A percentile compares a stretch with the other conserved stretches of the same genome.
These are phyloP conservation scores for Condylura cristata DNA, from an alignment of 2,113 vertebrate genomes.

Conservation along the genomic window DNA sequence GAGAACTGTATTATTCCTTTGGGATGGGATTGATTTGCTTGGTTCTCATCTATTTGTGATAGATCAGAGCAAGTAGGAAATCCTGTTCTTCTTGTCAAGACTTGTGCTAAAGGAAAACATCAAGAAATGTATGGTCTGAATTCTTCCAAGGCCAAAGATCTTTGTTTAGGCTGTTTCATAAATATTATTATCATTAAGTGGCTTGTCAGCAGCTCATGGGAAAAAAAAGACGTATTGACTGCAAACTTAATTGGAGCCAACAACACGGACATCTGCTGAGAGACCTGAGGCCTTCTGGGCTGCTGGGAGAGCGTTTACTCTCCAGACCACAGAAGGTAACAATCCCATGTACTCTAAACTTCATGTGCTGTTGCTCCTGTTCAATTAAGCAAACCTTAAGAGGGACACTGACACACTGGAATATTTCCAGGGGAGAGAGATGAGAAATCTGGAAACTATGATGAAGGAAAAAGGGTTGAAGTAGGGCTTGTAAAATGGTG, in stretches of 20 bases:
- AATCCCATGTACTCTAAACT: background rate
- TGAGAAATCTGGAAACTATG: slow-evolving; percentile 34
- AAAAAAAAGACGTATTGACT: slow-evolving; percentile 57
- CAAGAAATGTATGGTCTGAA: slow-evolving; percentile 49
- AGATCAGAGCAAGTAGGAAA: background rate
- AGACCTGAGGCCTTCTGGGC: slow-evolving; percentile 28
- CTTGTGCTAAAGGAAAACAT: slow-evolving; percentile 53
- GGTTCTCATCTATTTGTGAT: background rate
- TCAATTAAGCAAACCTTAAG: slow-evolving; percentile 43
- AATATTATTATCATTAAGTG: slow-evolving; percentile 76
- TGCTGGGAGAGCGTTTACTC: background rate
- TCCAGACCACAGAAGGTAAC: slow-evolving; percentile 38
- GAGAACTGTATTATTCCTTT: background rate
- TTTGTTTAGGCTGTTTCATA: slow-evolving; percentile 70
- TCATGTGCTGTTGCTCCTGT: background rate
- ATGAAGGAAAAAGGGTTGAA: background rate
- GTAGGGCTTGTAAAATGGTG: slow-evolving; percentile 27
- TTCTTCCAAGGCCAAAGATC: slow-evolving; percentile 64
- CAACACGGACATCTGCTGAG: slow-evolving; percentile 56
- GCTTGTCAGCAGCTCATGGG: slow-evolving; percentile 71
- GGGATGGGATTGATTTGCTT: background rate
- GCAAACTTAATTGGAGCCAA: slow-evolving; percentile 43
- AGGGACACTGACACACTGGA: background rate
- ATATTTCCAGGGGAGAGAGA: background rate
- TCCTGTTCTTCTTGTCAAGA: slow-evolving; percentile 45